These are phyloP conservation scores for Hylomyscus alleni DNA, from an alignment of 2,797 vertebrate genomes.

Conservation along the genomic window DNA sequence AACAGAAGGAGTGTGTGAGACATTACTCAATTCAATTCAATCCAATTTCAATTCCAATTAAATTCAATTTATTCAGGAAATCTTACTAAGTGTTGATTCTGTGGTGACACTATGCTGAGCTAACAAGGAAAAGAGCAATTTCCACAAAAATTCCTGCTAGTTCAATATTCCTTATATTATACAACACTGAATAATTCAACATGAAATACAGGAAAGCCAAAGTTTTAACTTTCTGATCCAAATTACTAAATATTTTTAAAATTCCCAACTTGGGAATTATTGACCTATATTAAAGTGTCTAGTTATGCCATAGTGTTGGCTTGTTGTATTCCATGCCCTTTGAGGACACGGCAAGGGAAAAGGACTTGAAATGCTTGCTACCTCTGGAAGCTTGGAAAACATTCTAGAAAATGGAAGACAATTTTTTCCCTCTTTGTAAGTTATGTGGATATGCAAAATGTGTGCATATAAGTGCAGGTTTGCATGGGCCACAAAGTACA, in stretches of 20 bases:
- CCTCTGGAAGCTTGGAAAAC: slow-evolving; percentile 4
- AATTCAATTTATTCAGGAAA: slow-evolving; percentile 42
- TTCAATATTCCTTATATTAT: slow-evolving; percentile 51
- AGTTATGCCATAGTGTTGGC: background rate
- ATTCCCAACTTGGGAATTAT: background rate
- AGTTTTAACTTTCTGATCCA: slow-evolving; percentile 20
- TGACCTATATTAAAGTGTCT: background rate
- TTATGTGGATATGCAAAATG: background rate
- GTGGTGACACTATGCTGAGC: background rate
- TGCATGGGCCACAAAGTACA: background rate
- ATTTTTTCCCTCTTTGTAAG: background rate
- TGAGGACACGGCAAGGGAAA: background rate
- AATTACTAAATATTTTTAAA: slow-evolving; percentile 55
- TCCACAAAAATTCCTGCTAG: slow-evolving; percentile 32
- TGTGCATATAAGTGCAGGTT: background rate
- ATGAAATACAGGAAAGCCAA: slow-evolving; percentile 59
- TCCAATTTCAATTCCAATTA: slow-evolving; percentile 2
- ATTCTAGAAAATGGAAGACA: slow-evolving; percentile 7
- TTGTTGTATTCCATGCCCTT: background rate
- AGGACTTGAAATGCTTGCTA: background rate
- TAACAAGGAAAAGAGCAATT: slow-evolving; percentile 50
- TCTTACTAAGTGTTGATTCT: slow-evolving; percentile 49
- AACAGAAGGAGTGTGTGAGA: background rate
- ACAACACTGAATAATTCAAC: slow-evolving; percentile 58
- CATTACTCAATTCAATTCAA: slow-evolving; percentile 16